Conservation (phyloP, 2,888 invertebrate species). For the Drosophila paucipuncta region DNA sequence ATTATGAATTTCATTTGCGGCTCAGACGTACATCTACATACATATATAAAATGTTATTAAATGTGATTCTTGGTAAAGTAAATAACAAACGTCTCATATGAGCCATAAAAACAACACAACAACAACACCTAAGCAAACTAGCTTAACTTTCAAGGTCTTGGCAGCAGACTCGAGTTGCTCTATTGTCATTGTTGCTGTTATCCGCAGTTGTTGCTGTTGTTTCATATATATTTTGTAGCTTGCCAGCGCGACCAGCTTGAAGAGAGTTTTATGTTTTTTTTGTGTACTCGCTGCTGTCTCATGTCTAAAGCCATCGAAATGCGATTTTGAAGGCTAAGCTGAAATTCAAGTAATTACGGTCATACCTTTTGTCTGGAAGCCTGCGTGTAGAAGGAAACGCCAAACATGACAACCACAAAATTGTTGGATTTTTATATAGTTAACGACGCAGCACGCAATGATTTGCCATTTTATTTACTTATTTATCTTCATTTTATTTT, state of each 20-base stretch:
- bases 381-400: conserved; percentile 57
- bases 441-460: conserved; percentile 69
- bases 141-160: conserved; percentile 76
- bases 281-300: conserved; percentile 33
- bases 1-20: conserved; percentile 65
- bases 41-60: conserved; percentile 65
- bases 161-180: conserved; percentile 56
- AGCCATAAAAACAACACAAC: conserved; percentile 53
- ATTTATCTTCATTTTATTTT: conserved; percentile 6
- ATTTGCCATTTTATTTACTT: conserved; percentile 54
- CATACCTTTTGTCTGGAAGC: conserved; percentile 49
- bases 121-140: conserved; percentile 50
- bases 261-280: conserved; percentile 46
- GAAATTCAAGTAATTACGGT: conserved; percentile 76
- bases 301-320: conserved; percentile 66
- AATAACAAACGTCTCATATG: conserved; percentile 56
- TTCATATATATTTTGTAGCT: conserved; percentile 25
- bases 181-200: conserved; percentile 43
- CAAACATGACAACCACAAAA: conserved; percentile 60
- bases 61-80: conserved; percentile 73
- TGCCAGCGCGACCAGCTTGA: conserved; percentile 40
- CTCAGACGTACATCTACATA: conserved; percentile 16
- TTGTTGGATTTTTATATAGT: conserved; percentile 45
- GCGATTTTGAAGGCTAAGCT: conserved; percentile 71
- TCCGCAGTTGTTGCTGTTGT: conserved; percentile 14